Evolutionary conservation across 2,113 vertebrate genomes (phyloP), one percentile per base, ranked within the genome.

Genomic region (Nycticebus coucang): DNA sequence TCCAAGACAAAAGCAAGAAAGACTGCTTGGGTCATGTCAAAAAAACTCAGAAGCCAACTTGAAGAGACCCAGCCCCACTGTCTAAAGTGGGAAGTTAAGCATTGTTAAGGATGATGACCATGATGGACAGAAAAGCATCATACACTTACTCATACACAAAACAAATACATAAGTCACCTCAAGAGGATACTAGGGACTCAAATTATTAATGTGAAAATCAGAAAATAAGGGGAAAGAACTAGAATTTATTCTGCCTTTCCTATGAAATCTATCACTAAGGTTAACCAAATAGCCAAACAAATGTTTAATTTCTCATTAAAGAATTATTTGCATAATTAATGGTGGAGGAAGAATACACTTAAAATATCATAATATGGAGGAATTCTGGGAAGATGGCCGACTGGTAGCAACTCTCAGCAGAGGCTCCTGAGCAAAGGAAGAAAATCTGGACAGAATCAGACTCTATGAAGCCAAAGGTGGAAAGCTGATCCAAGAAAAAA

Each of bases 41-140:
- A 53, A 33, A 24, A n/a, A 53, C 26, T 74, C 17, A 24, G 37
- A 21, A 45, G 57, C 24, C 71, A 74, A 35, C 4, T 33, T 30
- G 4, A 74, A 87, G 64, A 74, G 8, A 0, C 5, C 2, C 12
- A 0, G 7, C 2, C 9, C 19, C 3, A 11, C 1, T 22, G 28
- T 55, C 33, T 50, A 72, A 71, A 18, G 35, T 41, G 55, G 30
- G 24, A 12, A 7, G 26, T 1, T 60, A 3, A 21, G 4, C 6
- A 15, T 1, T 11, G 17, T 22, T 6, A 12, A 74, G 24, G 2
- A 45, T 26, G 15, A 7, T 30, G 1, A 13, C 18, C n/a, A 5
- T 59, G 35, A 30, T 2, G 3, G 9, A 68, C 0, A 35, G 21
- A 35, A 71, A 55, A 21, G 7, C 12, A 7, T 55, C 19, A 4